Percentiles rank a stretch among this genome's conserved stretches.
Conservation (phyloP, 2,888 invertebrate species). For the Mechanitis messenoides region DNA sequence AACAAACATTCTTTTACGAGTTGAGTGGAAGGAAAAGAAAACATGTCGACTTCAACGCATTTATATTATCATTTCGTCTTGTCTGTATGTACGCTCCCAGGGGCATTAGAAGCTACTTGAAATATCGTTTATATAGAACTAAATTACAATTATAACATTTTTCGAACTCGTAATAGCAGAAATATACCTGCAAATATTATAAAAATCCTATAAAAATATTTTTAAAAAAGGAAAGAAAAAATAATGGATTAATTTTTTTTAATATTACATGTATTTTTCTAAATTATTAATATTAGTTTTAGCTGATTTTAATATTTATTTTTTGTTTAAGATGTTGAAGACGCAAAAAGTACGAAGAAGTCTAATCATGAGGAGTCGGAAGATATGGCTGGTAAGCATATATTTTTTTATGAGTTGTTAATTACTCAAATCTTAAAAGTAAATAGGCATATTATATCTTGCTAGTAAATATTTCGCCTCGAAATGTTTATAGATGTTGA, state of each 20-base stretch:
- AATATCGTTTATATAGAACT: constrained; percentile 4
- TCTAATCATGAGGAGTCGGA: constrained; percentile 38
- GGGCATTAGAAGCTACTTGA: constrained; percentile 9
- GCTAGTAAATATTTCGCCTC: constrained; percentile 5
- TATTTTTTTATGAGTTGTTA: neutral
- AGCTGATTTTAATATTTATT: neutral
- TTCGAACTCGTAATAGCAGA: too few relatives aligned
- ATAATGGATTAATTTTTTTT: too few relatives aligned
- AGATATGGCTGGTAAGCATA: constrained; percentile 42
- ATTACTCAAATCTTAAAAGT: neutral
- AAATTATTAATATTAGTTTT: too few relatives aligned
- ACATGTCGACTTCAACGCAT: constrained; percentile 44
- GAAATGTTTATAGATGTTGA: constrained; percentile 16
- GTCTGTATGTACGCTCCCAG: constrained; percentile 36
- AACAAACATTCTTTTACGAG: constrained; percentile 38
- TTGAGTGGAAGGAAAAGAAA: constrained; percentile 41
- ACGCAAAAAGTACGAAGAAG: constrained; percentile 32
- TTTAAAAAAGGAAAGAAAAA: too few relatives aligned
- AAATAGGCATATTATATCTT: constrained; percentile 1
- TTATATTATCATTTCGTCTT: constrained; percentile 47
- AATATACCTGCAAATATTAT: too few relatives aligned
- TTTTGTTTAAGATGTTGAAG: constrained; percentile 21
- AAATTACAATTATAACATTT: neutral
- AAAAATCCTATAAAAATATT: too few relatives aligned
- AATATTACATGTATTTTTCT: too few relatives aligned